Base-by-base conservation (phyloP, 2,888 invertebrate genomes). In the Drosophila kokeensis region DNA sequence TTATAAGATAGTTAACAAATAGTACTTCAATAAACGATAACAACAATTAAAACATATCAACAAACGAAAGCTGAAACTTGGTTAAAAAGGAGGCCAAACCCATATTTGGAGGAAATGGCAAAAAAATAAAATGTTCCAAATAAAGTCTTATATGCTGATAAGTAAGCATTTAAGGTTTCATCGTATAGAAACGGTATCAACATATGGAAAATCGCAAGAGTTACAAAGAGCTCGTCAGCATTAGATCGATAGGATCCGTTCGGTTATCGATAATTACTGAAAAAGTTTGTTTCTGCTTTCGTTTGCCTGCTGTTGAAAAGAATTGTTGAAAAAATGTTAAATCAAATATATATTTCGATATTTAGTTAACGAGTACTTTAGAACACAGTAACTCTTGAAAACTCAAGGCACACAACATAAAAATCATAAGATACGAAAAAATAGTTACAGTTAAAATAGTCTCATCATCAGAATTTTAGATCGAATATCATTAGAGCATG, bases 381-480 rank as follows among this genome's bases (percentile, higher is more conserved):
- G 58, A 83, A 85, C 76, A 85, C 63, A 73, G 55, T 64, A 73
- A 79, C 76, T 68, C 68, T 53, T 63, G 34, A 61, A 61, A 89
- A 84, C 82, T 83, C 84, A 83, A 89, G 79, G 89, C 82, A 80
- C 57, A 69, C 59, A 82, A 78, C 55, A 67, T 52, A 69, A 59
- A 79, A 85, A 80, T 74, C 27, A 81, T 63, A 83, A 88, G 54
- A 59, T 69, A 82, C 52, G 45, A 72, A 81, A 65, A 55, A 58
- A 79, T 68, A 78, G 80, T 83, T 58, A 55, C 54, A 54, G 59
- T 60, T 53, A 4, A 61, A 73, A 70, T 66, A 62, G 50, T 67
- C 73, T 78, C 80, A 81, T 80, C 59, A 69, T 66, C 38, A 54
- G 61, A 74, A 71, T 71, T 75, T 69, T 27, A 54, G 67, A 73